Evolutionary conservation across 2,888 invertebrate species (phyloP).

Genomic region (Plemyria rubiginata): DNA sequence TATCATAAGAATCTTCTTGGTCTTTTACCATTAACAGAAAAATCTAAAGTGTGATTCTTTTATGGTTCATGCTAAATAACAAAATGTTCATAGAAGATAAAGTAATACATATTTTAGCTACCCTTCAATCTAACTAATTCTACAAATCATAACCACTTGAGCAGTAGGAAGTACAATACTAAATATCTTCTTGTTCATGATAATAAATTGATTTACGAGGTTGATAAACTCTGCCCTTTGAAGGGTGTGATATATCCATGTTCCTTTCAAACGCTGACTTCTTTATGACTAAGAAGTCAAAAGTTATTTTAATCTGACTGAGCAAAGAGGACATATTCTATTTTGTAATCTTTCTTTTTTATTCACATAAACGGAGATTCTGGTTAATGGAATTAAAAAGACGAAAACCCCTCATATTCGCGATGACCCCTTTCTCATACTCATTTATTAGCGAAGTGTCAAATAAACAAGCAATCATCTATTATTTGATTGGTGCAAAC

Average conservation of each 20-base stretch:
- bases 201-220: conserved; percentile 2
- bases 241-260: conserved; percentile 15
- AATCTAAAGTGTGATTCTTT: no score
- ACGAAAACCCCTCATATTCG: not conserved
- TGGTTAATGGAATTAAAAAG: no score
- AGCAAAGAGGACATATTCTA: not conserved
- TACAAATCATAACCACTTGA: not conserved
- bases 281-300: conserved; percentile 9
- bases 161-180: not conserved
- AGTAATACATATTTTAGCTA: not conserved
- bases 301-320: conserved; percentile 1
- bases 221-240: conserved; percentile 4
- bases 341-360: not conserved
- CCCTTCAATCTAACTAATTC: not conserved
- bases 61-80: no score
- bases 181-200: not conserved
- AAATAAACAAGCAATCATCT: conserved; percentile 16
- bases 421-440: conserved; percentile 21
- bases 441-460: conserved; percentile 22
- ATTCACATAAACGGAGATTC: not conserved
- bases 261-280: conserved; percentile 10
- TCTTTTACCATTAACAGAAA: no score
- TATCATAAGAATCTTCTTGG: no score
- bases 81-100: no score
- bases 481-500: conserved; percentile 42